These are phyloP conservation scores for Corynorhinus townsendii DNA, from an alignment of 2,113 vertebrate genomes.

Conservation along the genomic window DNA sequence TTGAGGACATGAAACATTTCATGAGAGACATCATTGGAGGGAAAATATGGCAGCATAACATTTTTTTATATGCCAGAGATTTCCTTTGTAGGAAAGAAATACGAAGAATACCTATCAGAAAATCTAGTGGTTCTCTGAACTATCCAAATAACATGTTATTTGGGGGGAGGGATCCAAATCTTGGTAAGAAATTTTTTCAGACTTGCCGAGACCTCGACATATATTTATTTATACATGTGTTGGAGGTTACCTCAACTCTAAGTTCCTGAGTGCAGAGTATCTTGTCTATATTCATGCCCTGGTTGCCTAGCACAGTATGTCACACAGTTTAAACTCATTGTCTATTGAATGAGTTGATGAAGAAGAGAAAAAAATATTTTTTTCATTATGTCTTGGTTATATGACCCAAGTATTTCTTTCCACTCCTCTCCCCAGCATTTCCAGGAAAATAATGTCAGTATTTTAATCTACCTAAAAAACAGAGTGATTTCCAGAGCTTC, in stretches of 20 bases:
- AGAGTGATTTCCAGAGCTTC: neutral
- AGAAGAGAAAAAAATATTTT: neutral
- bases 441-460: constrained; percentile 28
- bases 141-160: neutral
- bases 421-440: neutral
- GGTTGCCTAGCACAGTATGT: neutral
- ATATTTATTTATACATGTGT: neutral
- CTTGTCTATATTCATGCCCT: neutral
- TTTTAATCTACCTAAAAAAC: constrained; percentile 26
- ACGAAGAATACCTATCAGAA: neutral
- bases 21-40: neutral
- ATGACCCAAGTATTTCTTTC: neutral
- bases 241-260: neutral
- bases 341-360: neutral
- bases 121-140: neutral
- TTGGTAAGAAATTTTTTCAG: neutral
- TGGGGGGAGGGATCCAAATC: neutral
- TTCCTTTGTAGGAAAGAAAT: neutral
- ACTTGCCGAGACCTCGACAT: neutral
- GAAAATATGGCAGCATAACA: neutral
- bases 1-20: neutral
- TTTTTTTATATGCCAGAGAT: constrained; percentile 13
- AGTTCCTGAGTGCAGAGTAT: neutral
- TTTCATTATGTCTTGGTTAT: constrained; percentile 5
- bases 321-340: neutral